Base-by-base conservation (phyloP, 2,888 invertebrate species). In the Drosophila planitibia region DNA sequence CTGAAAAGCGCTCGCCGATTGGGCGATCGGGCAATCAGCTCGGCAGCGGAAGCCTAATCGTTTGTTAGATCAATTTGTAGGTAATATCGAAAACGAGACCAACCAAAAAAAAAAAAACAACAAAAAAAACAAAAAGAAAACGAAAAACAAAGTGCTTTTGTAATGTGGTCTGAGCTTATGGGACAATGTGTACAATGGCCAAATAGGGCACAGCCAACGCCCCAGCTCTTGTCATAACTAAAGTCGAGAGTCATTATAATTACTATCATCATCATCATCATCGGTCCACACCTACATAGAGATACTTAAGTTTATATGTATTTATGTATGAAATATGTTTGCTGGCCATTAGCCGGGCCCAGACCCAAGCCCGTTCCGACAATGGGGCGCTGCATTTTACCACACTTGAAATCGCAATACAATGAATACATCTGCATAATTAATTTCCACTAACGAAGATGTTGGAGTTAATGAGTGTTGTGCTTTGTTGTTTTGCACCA, bases 321-420 rank as follows among this genome's bases (percentile, higher is more conserved):
- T 47, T 14, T 47, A 2, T 47, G 16, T 47, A 47, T 47, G 47
- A 47, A 47, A 25, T 28, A 19, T 55, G 35, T 37, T 58, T 58
- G 61, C 61, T 70, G 62, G 74, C 74, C 65, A 82, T 79, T 82
- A 82, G 74, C 68, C 37, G 39, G 62, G 39, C 71, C 41, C 55
- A 72, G 69, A 54, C 58, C 58, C 77, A 78, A 76, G 59, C 77
- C 81, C 63, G 49, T 64, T 62, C 16, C 49, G 72, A 82, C 82
- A 85, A 79, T 82, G 85, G 71, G 53, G 73, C 74, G 82, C 85
- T 91, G 90, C 90, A 90, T 79, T 87, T 87, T 90, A 82, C 90
- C 87, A 91, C 91, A 87, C 87, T 87, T 91, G 87, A 87, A 91
- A 91, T 91, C 83, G 91, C 87, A 90, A 90, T 71, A 91, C 83